Percentiles rank a stretch among this genome's conserved stretches.
Evolutionary conservation across 2,797 vertebrate species (phyloP).

Genomic region (Hapalemur alaotrensis): DNA sequence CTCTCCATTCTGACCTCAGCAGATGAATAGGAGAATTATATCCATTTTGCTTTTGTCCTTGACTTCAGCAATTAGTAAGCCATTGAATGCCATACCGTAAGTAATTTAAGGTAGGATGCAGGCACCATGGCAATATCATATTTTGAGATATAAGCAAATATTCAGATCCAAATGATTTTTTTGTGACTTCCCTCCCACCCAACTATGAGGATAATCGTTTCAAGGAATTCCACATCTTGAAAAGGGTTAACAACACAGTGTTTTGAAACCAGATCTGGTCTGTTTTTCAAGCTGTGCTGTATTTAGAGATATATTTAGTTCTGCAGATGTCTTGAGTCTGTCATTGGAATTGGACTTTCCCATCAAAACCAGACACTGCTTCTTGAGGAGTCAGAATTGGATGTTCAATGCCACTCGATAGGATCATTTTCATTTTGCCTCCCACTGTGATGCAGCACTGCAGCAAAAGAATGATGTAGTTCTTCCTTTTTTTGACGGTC

Average conservation of each 20-base stretch:
- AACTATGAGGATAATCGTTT: constrained; percentile 45
- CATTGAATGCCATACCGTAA: background rate
- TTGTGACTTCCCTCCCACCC: constrained; percentile 3
- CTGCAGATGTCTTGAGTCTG: constrained; percentile 73
- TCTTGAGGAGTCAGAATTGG: constrained; percentile 49
- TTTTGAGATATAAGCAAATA: constrained; percentile 44
- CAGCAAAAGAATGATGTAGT: background rate
- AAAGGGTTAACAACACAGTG: constrained; percentile 70
- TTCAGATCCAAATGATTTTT: constrained; percentile 56
- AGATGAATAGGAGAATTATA: constrained; percentile 58
- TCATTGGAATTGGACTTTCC: constrained; percentile 73
- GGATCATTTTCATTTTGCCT: constrained; percentile 28
- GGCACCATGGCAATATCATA: background rate
- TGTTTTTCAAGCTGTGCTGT: constrained; percentile 74
- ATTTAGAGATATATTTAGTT: constrained; percentile 72
- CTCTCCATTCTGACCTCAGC: constrained; percentile 43
- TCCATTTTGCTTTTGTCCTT: constrained; percentile 61
- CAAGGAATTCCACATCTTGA: constrained; percentile 61
- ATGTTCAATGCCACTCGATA: background rate
- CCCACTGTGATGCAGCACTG: background rate
- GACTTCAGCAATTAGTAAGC: constrained; percentile 20
- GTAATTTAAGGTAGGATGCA: constrained; percentile 27
- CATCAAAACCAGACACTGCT: constrained; percentile 68
- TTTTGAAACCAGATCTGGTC: constrained; percentile 74
- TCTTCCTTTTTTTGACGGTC: background rate